phyloP scores from a whole-genome alignment of 2,888 invertebrate species.

The Eristalinus aeneus region DNA sequence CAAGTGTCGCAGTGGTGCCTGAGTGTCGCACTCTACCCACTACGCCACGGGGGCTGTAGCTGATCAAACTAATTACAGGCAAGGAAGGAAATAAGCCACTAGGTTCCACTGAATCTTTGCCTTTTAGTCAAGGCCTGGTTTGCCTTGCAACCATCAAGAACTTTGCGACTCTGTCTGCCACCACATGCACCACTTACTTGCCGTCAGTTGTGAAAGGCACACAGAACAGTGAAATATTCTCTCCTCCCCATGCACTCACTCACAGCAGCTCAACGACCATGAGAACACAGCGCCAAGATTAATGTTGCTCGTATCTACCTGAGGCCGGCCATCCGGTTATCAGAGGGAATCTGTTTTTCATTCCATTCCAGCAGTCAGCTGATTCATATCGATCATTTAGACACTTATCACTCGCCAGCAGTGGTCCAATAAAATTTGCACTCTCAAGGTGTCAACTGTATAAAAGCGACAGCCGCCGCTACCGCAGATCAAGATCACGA shows the following conservation, averaged over 20 bases:
- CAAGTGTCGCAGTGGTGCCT: too few relatives aligned
- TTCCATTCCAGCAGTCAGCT: background rate
- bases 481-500: conserved; percentile 4
- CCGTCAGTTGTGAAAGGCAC: background rate
- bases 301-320: background rate
- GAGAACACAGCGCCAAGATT: background rate
- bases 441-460: conserved; percentile 2
- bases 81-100: too few relatives aligned
- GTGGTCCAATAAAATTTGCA: conserved; percentile 6
- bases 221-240: too few relatives aligned
- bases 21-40: too few relatives aligned
- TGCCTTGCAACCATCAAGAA: too few relatives aligned
- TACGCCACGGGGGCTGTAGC: too few relatives aligned
- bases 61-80: too few relatives aligned
- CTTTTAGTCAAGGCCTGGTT: too few relatives aligned
- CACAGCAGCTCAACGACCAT: background rate
- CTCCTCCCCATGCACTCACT: background rate
- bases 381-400: conserved; percentile 5
- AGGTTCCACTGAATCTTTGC: too few relatives aligned
- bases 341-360: background rate
- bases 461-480: background rate
- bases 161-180: too few relatives aligned
- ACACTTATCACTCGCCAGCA: conserved; percentile 16
- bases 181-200: too few relatives aligned
- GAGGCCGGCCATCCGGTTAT: background rate